phyloP scores from a whole-genome alignment of 2,888 invertebrate genomes.

The Hypomecis atomaria region DNA sequence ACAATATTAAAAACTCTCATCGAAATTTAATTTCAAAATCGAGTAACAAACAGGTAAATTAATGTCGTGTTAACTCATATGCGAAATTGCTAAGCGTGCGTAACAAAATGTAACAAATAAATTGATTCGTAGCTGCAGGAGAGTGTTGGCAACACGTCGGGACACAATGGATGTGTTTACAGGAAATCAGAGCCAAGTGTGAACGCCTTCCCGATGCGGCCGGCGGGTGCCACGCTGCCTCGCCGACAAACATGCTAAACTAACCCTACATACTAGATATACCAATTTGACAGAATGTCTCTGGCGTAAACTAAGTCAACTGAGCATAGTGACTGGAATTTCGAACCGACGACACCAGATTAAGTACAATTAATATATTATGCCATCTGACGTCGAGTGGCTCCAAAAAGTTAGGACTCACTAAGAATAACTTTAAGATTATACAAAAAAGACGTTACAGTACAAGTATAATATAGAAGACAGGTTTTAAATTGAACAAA shows the following conservation, averaged over 20 bases:
- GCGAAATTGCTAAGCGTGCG: conserved; percentile 37
- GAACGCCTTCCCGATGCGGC: conserved; percentile 50
- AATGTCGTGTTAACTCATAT: conserved; percentile 21
- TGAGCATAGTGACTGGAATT: conserved; percentile 1
- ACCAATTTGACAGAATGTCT: not conserved
- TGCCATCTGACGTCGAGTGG: no score
- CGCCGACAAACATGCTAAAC: conserved; percentile 15
- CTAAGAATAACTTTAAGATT: no score
- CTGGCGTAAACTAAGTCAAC: not conserved
- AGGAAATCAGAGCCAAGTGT: conserved; percentile 64
- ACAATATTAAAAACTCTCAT: conserved; percentile 1
- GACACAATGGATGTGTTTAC: conserved; percentile 75
- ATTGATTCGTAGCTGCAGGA: conserved; percentile 52
- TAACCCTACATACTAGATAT: conserved; percentile 3
- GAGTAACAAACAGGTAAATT: conserved; percentile 10
- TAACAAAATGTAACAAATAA: conserved; percentile 57
- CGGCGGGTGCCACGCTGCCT: conserved; percentile 21
- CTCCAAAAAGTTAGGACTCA: no score
- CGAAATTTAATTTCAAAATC: conserved; percentile 12
- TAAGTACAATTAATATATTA: not conserved
- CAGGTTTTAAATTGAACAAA: no score
- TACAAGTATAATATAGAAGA: no score
- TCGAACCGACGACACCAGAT: not conserved
- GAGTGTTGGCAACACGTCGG: conserved; percentile 62
- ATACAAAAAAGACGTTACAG: no score